Base-by-base conservation (phyloP, 2,797 vertebrate species). In the Astyanax mexicanus region DNA sequence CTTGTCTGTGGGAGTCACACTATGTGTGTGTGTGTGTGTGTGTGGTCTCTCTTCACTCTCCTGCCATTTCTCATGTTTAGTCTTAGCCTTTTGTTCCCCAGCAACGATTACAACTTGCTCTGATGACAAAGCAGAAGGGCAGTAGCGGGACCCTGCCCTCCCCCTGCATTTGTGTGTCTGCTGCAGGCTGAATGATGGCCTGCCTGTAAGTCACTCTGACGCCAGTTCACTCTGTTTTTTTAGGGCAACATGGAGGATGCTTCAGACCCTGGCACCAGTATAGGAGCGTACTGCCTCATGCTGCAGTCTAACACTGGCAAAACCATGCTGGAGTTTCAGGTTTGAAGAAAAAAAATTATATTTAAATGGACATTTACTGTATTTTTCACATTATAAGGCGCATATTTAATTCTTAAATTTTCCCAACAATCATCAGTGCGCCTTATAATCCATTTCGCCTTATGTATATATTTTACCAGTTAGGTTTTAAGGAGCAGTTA, bases 311-410 rank as follows among this genome's bases (percentile, higher is more conserved):
- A 95, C 75, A 88, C 88, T 70, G 96, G 96, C 70, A 94, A 91
- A 86, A 96, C 94, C 19, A 96, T 97, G 95, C 89, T 97, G 85
- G 94, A 97, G 87, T 97, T 97, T 84, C 95, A 97, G 94, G 96
- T 98, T 88, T 85, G 84, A 40, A 79, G 62, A 37, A 60, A 65
- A 35, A 40, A 60, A 0, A 67, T 19, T 49, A 52, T 23, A 6
- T 9, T 51, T n/a, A 19, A 49, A 19, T 32, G 2, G 29, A 32
- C 29, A 32, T 2, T 32, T 32, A 32, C n/a, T n/a, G n/a, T n/a
- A n/a, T 5, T 5, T 2, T 32, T 32, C 5, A 2, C 32, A 32
- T 32, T n/a, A n/a, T n/a, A n/a, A n/a, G n/a, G n/a, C n/a, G n/a
- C n/a, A n/a, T n/a, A n/a, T n/a, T n/a, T n/a, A n/a, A n/a, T n/a